These are phyloP conservation scores for Cryptosula pallasiana DNA, from an alignment of 2,888 invertebrate genomes.

Conservation along the genomic window DNA sequence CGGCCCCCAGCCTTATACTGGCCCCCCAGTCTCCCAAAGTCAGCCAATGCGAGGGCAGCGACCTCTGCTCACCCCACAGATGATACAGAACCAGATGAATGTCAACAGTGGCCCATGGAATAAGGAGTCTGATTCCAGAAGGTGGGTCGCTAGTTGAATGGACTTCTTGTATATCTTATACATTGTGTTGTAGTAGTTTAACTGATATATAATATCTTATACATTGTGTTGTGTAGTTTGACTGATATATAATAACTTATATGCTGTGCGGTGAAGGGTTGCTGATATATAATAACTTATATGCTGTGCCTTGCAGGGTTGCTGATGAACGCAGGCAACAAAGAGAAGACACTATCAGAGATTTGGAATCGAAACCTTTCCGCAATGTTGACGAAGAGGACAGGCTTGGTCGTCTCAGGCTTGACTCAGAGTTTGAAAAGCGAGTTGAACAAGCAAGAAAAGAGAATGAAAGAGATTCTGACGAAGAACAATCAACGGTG, in stretches of 20 bases:
- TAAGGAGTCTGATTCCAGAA: not conserved
- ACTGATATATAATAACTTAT: no score
- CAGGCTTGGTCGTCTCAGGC: conserved; percentile 63
- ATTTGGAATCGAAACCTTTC: conserved; percentile 64
- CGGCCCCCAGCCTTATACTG: not conserved
- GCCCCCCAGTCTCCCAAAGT: not conserved
- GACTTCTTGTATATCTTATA: no score
- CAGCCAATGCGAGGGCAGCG: conserved; percentile 18
- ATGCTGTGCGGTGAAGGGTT: no score
- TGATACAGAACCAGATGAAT: conserved; percentile 5
- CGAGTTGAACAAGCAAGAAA: conserved; percentile 76
- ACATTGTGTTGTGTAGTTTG: no score
- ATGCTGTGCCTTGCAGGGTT: no score
- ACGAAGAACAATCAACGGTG: not conserved
- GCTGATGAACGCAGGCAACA: conserved; percentile 67
- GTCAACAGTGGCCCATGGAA: not conserved
- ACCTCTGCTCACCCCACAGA: not conserved
- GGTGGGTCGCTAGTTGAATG: not conserved
- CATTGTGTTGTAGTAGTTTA: no score
- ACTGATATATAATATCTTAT: no score
- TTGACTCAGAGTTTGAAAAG: conserved; percentile 91
- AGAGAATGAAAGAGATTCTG: conserved; percentile 61
- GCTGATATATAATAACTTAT: no score
- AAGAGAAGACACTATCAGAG: conserved; percentile 81
- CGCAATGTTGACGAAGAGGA: conserved; percentile 41